These are phyloP conservation scores for Semaprochilodus insignis DNA, from an alignment of 2,797 vertebrate genomes.

Conservation along the genomic window DNA sequence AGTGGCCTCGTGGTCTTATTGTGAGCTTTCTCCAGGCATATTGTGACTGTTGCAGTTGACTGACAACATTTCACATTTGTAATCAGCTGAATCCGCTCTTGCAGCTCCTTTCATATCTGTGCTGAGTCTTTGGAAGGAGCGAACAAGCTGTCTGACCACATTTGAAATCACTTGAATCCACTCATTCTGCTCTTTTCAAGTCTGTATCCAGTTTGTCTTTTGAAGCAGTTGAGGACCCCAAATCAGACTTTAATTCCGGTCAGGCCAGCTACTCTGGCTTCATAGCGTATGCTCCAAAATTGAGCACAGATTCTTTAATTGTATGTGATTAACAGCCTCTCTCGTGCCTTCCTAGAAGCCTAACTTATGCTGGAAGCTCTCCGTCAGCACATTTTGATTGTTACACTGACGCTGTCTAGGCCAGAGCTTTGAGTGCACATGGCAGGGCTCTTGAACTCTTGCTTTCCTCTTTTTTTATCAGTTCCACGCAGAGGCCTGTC, in stretches of 20 bases:
- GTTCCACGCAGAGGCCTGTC: constrained; percentile 38
- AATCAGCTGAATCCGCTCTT: not conserved
- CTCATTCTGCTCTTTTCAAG: not conserved
- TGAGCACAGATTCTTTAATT: not conserved
- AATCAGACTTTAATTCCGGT: not conserved
- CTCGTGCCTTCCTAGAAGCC: not conserved
- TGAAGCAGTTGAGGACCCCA: not conserved
- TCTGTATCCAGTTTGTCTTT: not conserved
- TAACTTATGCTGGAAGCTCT: not conserved
- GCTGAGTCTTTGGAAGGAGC: not conserved
- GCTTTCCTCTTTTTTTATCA: constrained; percentile 53
- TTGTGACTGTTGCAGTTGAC: not conserved
- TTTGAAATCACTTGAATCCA: not conserved
- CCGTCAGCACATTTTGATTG: constrained; percentile 2
- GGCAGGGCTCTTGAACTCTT: constrained; percentile 25
- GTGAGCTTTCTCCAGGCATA: not conserved
- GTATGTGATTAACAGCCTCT: not conserved
- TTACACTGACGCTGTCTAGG: constrained; percentile 20
- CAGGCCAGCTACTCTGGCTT: not conserved
- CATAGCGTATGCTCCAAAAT: not conserved
- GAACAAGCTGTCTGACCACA: not conserved
- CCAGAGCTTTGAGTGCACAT: constrained; percentile 22
- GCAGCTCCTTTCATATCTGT: not conserved
- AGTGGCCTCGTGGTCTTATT: not conserved
- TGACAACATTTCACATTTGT: not conserved